A percentile compares a stretch with the other conserved stretches of the same genome.
Conservation (phyloP, 2,113 vertebrate genomes). For the cattle (Bos taurus) region ARS-UCD2.0 NC_037343.1:69707001-69707500, state of each 20-base stretch:
- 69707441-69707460: constrained; percentile 73
- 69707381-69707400: constrained; percentile 76
- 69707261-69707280: constrained; percentile 11
- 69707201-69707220: not conserved
- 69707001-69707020: not conserved
- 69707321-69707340: constrained; percentile 59
- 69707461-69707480: constrained; percentile 42
- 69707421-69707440: constrained; percentile 65
- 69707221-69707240: not conserved
- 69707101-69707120: not conserved
- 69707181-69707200: constrained; percentile 32
- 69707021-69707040: not conserved
- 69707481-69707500: not conserved
- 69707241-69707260: not conserved
- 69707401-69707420: constrained; percentile 70
- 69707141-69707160: not conserved
- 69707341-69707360: constrained; percentile 58
- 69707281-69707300: constrained; percentile 25
- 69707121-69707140: not conserved
- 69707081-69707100: not conserved
- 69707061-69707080: not conserved
- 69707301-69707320: constrained; percentile 61
- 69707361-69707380: constrained; percentile 66
- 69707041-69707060: not conserved
- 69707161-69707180: constrained; percentile 22